Conservation (phyloP, 2,888 invertebrate species). For the Yponomeuta plumbellus region DNA sequence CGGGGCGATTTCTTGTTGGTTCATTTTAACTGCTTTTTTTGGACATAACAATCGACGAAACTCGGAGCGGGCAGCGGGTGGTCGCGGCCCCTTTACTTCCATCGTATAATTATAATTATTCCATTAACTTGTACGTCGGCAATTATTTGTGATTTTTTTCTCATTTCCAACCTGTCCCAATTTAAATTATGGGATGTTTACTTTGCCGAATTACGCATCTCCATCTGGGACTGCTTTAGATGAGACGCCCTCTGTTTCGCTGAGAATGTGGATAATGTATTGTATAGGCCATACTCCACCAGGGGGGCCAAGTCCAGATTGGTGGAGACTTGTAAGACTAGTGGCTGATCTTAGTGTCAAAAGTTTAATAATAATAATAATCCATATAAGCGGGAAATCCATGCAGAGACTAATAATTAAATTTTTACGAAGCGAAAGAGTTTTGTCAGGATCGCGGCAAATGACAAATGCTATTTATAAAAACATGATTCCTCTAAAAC, state of each 20-base stretch:
- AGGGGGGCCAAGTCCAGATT: too few relatives aligned
- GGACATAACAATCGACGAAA: slow-evolving; percentile 63
- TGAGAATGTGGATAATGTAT: slow-evolving; percentile 20
- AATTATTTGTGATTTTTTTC: slow-evolving; percentile 46
- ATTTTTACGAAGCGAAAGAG: too few relatives aligned
- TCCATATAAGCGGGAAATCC: too few relatives aligned
- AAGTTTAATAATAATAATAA: too few relatives aligned
- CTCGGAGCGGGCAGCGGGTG: slow-evolving; percentile 61
- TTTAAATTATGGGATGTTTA: slow-evolving; percentile 18
- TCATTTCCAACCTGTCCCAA: slow-evolving; percentile 19
- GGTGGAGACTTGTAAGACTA: too few relatives aligned
- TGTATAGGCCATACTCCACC: neutral
- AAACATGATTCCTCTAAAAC: too few relatives aligned
- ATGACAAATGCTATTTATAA: too few relatives aligned
- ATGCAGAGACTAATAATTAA: too few relatives aligned
- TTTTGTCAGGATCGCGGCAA: too few relatives aligned
- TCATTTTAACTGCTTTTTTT: slow-evolving; percentile 70
- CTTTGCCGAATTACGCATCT: slow-evolving; percentile 7
- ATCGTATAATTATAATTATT: slow-evolving; percentile 72
- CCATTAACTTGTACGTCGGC: slow-evolving; percentile 67
- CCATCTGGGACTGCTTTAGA: neutral
- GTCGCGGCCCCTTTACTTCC: slow-evolving; percentile 59
- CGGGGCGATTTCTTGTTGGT: slow-evolving; percentile 55
- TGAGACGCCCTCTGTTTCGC: slow-evolving; percentile 8
- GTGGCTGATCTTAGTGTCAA: too few relatives aligned